Evolutionary conservation across 1,140 invertebrate species (phyloP), one percentile per base, ranked within the genome.

Genomic region (Himalopsyche phryganea): DNA sequence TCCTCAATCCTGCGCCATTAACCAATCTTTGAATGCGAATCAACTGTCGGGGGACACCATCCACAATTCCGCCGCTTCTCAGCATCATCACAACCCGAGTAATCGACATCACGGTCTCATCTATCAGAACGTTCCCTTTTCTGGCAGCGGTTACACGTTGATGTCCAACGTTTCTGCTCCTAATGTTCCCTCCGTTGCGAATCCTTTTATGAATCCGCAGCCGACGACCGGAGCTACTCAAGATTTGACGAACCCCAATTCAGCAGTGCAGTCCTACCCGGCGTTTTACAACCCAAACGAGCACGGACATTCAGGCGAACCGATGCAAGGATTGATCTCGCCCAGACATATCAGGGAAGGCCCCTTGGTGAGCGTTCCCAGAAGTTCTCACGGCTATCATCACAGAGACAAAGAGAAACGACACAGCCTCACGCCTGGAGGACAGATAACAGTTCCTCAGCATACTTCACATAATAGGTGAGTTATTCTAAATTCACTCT

Each of bases 391-490:
- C 10, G 50, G 38, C 19, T 59, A 60, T 65, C 71, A 65, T 67
- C 80, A 69, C 60, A 76, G 76, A 65, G 81, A 83, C 65, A 81
- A 78, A 46, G 78, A 83, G 36, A 88, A 87, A 67, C 77, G 85
- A 20, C 84, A 87, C 61, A 87, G 85, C 72, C 80, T 88, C 65
- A 87, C 83, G 6, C 82, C 83, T 1, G 73, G 84, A 1, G 77
- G 83, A 46, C 79, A 79, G 67, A 53, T 75, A 40, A 68, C 72
- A 52, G 68, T 64, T 1, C 69, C 47, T 28, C 53, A 71, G 47
- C 23, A 28, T 28, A 71, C 76, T 2, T 71, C 78, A 42, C 81
- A 80, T 20, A 76, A 77, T 61, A 69, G 74, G 74, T 76, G 40
- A 67, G 66, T 41, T 28, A 14, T 7, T 40, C 38, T 40, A 40